Percentiles rank a stretch among this genome's conserved stretches.
Conservation (phyloP, 2,888 invertebrate genomes). For the Metacarcinus magister region DNA sequence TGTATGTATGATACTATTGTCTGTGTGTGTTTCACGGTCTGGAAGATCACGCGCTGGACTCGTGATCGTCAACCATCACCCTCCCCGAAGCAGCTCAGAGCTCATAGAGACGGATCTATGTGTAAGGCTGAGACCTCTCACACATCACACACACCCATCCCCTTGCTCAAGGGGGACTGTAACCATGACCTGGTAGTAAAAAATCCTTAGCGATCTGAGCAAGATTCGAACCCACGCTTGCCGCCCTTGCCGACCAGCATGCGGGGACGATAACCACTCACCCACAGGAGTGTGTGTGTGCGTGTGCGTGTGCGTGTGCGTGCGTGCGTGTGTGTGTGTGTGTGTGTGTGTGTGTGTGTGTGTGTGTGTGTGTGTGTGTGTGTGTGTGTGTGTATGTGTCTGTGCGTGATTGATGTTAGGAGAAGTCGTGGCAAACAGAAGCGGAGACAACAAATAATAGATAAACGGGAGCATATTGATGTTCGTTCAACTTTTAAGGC, state of each 20-base stretch:
- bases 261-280: too few species aligned
- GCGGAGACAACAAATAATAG: background rate
- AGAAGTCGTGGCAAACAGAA: background rate
- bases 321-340: background rate
- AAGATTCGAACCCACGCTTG: too few species aligned
- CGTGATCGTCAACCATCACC: too few species aligned
- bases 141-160: too few species aligned
- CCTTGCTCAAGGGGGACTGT: too few species aligned
- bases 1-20: background rate
- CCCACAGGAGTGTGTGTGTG: background rate
- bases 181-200: too few species aligned
- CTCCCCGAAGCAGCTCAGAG: too few species aligned
- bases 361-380: background rate
- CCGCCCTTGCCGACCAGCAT: too few species aligned
- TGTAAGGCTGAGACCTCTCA: too few species aligned
- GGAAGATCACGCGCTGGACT: too few species aligned
- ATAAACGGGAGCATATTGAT: background rate
- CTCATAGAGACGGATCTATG: too few species aligned
- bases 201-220: too few species aligned
- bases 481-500: background rate
- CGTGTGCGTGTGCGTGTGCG: background rate
- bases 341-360: background rate
- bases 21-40: background rate
- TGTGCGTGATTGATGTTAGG: background rate
- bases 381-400: constrained; percentile 8